Evolutionary conservation across 2,888 invertebrate species (phyloP).

Genomic region (Agapostemon virescens): DNA sequence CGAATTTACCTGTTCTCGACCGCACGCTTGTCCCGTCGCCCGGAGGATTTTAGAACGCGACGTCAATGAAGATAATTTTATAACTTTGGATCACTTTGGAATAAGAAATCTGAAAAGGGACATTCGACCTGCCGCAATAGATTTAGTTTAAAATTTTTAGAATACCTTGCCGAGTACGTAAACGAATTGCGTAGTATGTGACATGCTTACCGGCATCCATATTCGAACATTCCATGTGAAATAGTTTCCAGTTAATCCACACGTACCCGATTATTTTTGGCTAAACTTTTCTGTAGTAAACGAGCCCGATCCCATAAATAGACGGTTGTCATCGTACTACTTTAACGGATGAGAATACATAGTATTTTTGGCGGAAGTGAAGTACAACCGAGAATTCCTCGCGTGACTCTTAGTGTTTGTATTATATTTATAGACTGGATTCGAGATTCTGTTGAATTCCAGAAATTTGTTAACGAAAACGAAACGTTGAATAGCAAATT

Average conservation of each 20-base stretch:
- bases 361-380: slow-evolving; percentile 18
- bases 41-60: too few species aligned
- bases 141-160: background rate
- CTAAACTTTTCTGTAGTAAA: background rate
- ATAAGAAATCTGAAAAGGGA: too few species aligned
- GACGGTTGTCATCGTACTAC: background rate
- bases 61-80: too few species aligned
- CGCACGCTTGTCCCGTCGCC: too few species aligned
- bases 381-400: slow-evolving; percentile 10
- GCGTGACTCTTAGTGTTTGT: background rate
- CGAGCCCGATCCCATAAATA: background rate
- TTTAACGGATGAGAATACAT: background rate
- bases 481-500: too few species aligned
- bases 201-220: background rate
- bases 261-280: background rate
- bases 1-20: too few species aligned
- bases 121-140: too few species aligned
- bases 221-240: background rate
- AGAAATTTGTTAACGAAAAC: too few species aligned
- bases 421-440: slow-evolving; percentile 29
- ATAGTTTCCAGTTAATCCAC: background rate
- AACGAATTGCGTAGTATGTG: slow-evolving; percentile 1
- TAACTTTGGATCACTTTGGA: too few species aligned
- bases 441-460: slow-evolving; percentile 5
- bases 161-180: background rate